A percentile compares a stretch with the other conserved stretches of the same genome.
These are phyloP conservation scores for Sinocyclocheilus grahami DNA, from an alignment of 2,113 vertebrate genomes.

Conservation along the genomic window DNA sequence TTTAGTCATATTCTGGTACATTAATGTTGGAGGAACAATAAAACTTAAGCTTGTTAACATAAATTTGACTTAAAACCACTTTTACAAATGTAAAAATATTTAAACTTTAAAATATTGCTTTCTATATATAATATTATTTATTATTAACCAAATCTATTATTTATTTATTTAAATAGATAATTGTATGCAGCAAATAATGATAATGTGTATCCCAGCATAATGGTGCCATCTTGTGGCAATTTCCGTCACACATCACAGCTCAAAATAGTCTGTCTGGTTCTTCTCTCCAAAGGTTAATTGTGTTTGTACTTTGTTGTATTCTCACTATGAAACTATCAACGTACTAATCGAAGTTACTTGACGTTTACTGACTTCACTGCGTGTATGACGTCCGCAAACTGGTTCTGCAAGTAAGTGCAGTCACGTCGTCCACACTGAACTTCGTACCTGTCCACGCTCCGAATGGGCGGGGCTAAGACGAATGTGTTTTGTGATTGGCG, in stretches of 20 bases:
- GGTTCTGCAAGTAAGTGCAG: neutral
- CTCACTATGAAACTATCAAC: neutral
- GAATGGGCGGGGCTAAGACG: neutral
- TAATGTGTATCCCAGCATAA: neutral
- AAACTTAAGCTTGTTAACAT: too few relatives aligned
- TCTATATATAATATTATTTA: too few relatives aligned
- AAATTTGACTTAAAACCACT: neutral
- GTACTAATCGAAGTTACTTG: neutral
- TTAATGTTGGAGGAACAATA: too few relatives aligned
- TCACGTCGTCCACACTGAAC: constrained; percentile 5
- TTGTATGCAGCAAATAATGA: neutral
- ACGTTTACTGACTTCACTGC: neutral
- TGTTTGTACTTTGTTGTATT: neutral
- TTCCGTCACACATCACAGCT: neutral
- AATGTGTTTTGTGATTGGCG: neutral
- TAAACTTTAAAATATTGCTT: too few relatives aligned
- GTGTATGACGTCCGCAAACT: neutral
- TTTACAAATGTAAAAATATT: too few relatives aligned
- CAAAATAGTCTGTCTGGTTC: too few relatives aligned
- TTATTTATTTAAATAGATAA: neutral
- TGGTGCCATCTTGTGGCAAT: constrained; percentile 56
- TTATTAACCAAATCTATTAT: too few relatives aligned
- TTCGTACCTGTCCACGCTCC: constrained; percentile 16
- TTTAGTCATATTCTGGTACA: neutral
- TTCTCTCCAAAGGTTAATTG: too few relatives aligned